Evolutionary conservation across 2,888 invertebrate genomes (phyloP), one percentile per base, ranked within the genome.

Genomic region (Andrena trimmerana): DNA sequence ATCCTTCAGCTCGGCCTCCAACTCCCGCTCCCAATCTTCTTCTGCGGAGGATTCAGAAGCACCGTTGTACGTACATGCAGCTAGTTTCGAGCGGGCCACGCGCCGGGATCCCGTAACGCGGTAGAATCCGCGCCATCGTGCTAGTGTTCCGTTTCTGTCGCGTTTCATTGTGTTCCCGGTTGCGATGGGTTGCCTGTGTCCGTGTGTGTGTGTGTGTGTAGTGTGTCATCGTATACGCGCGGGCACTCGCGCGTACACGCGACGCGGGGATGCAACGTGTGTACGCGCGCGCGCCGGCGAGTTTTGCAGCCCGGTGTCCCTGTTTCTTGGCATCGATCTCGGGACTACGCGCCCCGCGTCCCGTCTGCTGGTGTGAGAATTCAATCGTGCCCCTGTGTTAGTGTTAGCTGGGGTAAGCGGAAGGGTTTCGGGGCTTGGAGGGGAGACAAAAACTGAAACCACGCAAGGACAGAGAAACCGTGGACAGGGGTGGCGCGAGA

Each of bases 1-100:
- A 94, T 99, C 98, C 94, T 98, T 98, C 90, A 99, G 96, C 95
- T 99, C 99, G 68, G 98, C 98, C 94, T 98, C 98, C 93, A 99
- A 95, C 95, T 99, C 99, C 94, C 97, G 97, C 95, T 99, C 99
- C 98, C 98, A 98, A 95, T 98, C 98, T 94, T 98, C 98, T 96
- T 97, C 95, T 95, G 94, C 92, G 93, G 94, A 93, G 90, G 90
- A 92, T 89, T 92, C 90, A 93, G 92, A 93, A 92, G 92, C 91
- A 92, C 92, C 91, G 90, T 92, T 92, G 92, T 92, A 93, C 42
- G 42, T 42, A 42, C 16, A 42, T 42, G 42, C 42, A 42, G 91
- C 91, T 90, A 92, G 90, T 91, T 92, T 90, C 90, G 89, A 90
- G 91, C 89, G 90, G 92, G 89, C 91, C 86, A 88, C 90, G 90